phyloP scores from a whole-genome alignment of 2,888 invertebrate species.

The Galerucella nymphaeae region DNA sequence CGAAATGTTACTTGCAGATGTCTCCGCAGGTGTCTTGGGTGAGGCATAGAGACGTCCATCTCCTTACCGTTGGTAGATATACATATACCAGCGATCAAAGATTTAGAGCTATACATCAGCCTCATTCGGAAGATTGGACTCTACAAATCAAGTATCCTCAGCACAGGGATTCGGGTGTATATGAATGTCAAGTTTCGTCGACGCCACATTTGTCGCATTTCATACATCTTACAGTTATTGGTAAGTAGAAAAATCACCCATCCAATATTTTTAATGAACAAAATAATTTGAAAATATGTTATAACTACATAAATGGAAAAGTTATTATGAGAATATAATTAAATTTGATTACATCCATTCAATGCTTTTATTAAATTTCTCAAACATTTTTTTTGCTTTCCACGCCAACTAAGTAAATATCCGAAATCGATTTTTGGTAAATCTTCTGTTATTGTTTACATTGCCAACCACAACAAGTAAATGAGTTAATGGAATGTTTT shows the following conservation, averaged over 20 bases:
- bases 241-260: too few relatives aligned
- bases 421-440: conserved; percentile 9
- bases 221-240: conserved; percentile 89
- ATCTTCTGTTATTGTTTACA: conserved; percentile 22
- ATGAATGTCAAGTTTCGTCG: conserved; percentile 95
- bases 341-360: conserved; percentile 10
- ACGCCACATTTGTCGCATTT: conserved; percentile 94
- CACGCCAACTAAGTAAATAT: conserved; percentile 11
- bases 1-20: conserved; percentile 67
- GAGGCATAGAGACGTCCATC: conserved; percentile 88
- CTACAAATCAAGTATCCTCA: conserved; percentile 93
- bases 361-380: conserved; percentile 13
- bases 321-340: conserved; percentile 1
- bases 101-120: conserved; percentile 87
- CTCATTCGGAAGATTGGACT: conserved; percentile 91
- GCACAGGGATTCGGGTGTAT: conserved; percentile 88
- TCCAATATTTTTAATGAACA: too few relatives aligned
- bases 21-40: conserved; percentile 91
- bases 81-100: conserved; percentile 93
- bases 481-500: conserved; percentile 11
- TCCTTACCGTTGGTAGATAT: conserved; percentile 89
- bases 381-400: conserved; percentile 11
- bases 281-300: conserved; percentile 20
- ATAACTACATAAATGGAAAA: background rate
- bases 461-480: background rate